Conservation (phyloP, 2,113 vertebrate species). For the Python bivittatus region DNA sequence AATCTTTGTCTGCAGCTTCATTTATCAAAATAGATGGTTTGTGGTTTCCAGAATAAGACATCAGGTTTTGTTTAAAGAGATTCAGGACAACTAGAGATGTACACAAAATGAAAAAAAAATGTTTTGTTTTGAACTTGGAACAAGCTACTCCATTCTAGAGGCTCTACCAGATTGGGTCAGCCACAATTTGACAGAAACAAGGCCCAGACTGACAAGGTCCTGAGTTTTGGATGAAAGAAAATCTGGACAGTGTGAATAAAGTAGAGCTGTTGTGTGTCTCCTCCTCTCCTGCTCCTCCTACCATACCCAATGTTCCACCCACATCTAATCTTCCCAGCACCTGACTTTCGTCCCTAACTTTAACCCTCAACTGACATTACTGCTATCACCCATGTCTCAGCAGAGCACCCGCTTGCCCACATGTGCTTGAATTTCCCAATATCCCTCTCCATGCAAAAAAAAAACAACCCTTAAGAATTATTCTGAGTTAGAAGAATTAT, state of each 20-base stretch:
- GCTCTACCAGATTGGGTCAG: not conserved
- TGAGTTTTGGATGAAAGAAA: not conserved
- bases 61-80: not conserved
- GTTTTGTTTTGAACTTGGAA: not conserved
- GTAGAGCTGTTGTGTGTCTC: not conserved
- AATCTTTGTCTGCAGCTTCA: constrained; percentile 22
- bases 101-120: not conserved
- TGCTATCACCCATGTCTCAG: not conserved
- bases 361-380: not conserved
- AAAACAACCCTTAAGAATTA: not conserved
- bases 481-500: not conserved
- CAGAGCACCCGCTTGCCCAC: not conserved
- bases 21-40: constrained; percentile 26
- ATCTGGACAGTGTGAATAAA: not conserved
- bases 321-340: not conserved
- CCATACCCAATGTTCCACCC: not conserved
- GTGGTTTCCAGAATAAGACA: fast-evolving
- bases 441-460: not conserved
- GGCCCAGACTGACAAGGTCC: not conserved
- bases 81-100: not conserved
- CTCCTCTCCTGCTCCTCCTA: not conserved
- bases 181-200: not conserved
- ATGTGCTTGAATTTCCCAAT: not conserved
- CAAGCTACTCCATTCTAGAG: not conserved
- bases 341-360: not conserved